Evolutionary conservation across 1,140 invertebrate genomes (phyloP), one percentile per base, ranked within the genome.

Genomic region (Drosophila pachea): DNA sequence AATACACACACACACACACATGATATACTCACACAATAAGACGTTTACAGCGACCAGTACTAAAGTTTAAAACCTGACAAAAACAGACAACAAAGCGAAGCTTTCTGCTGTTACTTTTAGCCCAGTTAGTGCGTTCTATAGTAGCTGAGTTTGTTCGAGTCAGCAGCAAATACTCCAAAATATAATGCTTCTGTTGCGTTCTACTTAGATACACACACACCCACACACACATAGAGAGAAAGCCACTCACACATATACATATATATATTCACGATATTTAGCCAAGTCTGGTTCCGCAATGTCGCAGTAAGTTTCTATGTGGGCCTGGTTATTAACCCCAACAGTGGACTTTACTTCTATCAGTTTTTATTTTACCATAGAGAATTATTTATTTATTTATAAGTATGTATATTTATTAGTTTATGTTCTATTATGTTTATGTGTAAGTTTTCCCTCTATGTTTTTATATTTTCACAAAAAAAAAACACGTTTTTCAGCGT

Each of bases 81-180:
- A 11, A 52, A 56, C 50, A 68, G 32, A 52, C 48, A 50, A 71
- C n/a, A 58, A 63, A 73, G 56, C 45, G 55, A 79, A 86, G 81
- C 79, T 86, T 84, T 49, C 81, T 61, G 81, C 70, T 62, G 78
- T 86, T 84, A 84, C 69, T 86, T 53, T 76, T 86, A 84, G 79
- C 43, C 58, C 65, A 79, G 71, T 78, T 84, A 84, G 79, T 79
- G 63, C 66, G 79, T 84, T 84, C 67, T 67, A 86, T 76, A 50
- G 79, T 83, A 83, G 79, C 62, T 83, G 68, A 84, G 79, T 84
- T 82, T 83, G 75, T 83, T 83, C 50, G 50, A 84, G 61, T 60
- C 72, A 11, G 62, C 33, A 49, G 47, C 43, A 50, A 33, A 32
- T 64, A 79, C 65, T 33, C 35, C 29, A 31, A 73, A 9, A 73